Evolutionary conservation across 1,140 invertebrate species (phyloP).

Genomic region (Pseudomyrmex concolor): DNA sequence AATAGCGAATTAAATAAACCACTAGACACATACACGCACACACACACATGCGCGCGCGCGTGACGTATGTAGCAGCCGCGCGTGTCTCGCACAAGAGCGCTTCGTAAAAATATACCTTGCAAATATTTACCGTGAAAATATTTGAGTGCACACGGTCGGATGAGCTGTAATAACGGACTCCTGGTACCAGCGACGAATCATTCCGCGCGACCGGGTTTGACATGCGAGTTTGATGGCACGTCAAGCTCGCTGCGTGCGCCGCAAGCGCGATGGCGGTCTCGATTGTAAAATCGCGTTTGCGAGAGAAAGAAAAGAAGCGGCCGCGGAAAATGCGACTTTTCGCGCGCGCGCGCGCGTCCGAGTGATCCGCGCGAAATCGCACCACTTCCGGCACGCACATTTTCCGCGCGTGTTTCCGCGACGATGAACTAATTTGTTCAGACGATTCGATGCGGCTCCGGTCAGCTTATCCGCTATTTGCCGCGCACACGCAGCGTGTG

Average conservation of each 20-base stretch:
- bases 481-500: background rate
- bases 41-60: background rate
- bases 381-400: slow-evolving; percentile 38
- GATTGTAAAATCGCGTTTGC: background rate
- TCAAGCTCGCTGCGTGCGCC: slow-evolving; percentile 9
- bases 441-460: slow-evolving; percentile 21
- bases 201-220: background rate
- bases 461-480: slow-evolving; percentile 1
- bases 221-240: slow-evolving; percentile 30
- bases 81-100: background rate
- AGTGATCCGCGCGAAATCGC: slow-evolving; percentile 16
- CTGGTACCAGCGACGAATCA: background rate
- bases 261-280: slow-evolving; percentile 13
- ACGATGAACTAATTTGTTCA: slow-evolving; percentile 27
- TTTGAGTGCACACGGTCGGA: slow-evolving; percentile 25
- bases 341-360: background rate
- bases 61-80: background rate
- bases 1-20: slow-evolving; percentile 26
- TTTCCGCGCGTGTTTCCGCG: slow-evolving; percentile 29
- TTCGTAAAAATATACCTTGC: slow-evolving; percentile 6
- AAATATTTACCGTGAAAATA: slow-evolving; percentile 53
- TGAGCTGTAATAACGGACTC: slow-evolving; percentile 30
- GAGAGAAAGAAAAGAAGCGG: background rate
- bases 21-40: background rate
- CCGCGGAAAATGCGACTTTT: slow-evolving; percentile 43